Evolutionary conservation across 37 sponge, comb jelly and placozoan genomes (phyloP), one percentile per base, ranked within the genome.

Genomic region (Beroe ovata): DNA sequence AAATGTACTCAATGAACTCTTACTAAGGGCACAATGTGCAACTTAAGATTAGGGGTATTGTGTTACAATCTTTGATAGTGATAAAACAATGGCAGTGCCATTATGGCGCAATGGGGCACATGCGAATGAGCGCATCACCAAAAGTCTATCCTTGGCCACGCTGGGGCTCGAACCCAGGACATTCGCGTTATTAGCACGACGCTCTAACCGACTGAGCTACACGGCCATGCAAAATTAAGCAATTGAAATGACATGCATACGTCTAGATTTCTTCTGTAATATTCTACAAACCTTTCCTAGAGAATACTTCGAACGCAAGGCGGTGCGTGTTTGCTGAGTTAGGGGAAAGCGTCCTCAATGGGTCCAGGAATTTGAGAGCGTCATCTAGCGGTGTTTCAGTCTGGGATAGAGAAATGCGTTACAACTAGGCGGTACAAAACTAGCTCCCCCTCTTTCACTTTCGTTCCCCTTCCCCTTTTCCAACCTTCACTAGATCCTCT

Each of bases 281-380:
- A n/a, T n/a, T n/a, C n/a, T n/a, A n/a, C n/a, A n/a, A n/a, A 96
- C 96, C 88, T 94, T 94, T 92, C 32, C 94, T 60, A 14, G 90
- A 93, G 91, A 94, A 94, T 59, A 98, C 90, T 39, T 88, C 59
- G 72, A 94, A 98, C 14, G 95, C 96, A n/a, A 94, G 88, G 0
- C 91, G 64, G 88, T 98, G 99, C 8, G 96, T 90, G 6, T 91
- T 66, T 6, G 92, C 90, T 14, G 89, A 39, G 0, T 60, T 33
- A 1, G 89, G 34, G 0, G 93, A 62, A 22, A 95, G 47, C 0
- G 39, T 38, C 89, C 94, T 97, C 25, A 98, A 89, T 36, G 96
- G 96, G 0, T 72, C 89, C 34, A 98, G 89, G 63, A 98, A 96
- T 71, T 94, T 95, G 72, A 96, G 38, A 8, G 96, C 99, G 64